Evolutionary conservation across 2,113 vertebrate species (phyloP).

Genomic region (Calypte anna): DNA sequence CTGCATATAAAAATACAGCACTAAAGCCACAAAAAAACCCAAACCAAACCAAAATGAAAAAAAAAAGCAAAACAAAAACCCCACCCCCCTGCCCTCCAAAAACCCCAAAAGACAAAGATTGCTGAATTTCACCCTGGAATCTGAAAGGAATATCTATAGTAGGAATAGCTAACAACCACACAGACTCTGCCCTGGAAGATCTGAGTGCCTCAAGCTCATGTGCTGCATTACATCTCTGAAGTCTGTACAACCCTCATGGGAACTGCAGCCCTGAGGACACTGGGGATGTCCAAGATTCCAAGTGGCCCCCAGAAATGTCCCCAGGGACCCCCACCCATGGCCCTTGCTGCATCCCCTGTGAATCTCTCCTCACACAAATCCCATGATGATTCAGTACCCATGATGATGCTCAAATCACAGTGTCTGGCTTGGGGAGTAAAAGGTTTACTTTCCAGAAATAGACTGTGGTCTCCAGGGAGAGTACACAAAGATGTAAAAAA

Average conservation of each 20-base stretch:
- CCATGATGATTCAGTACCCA: accelerated
- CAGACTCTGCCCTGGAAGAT: background rate
- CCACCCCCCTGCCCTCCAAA: background rate
- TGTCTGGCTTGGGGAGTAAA: background rate
- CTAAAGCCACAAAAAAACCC: background rate
- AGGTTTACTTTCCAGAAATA: background rate
- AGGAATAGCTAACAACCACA: background rate
- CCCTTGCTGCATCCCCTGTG: background rate
- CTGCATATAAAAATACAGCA: background rate
- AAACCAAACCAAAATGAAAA: background rate
- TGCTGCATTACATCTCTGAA: background rate
- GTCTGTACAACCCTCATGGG: background rate
- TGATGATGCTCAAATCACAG: background rate
- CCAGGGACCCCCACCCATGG: background rate
- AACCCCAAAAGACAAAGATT: background rate
- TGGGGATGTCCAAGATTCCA: background rate
- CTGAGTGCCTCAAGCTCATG: background rate
- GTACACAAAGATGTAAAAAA: background rate
- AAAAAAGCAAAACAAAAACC: too few species aligned
- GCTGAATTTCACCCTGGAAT: background rate
- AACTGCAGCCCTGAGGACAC: background rate
- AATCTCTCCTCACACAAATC: background rate
- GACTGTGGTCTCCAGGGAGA: background rate
- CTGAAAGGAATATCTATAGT: background rate
- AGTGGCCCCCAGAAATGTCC: background rate